Evolutionary conservation across 2,113 vertebrate species (phyloP).

Genomic region (Centropus bengalensis): DNA sequence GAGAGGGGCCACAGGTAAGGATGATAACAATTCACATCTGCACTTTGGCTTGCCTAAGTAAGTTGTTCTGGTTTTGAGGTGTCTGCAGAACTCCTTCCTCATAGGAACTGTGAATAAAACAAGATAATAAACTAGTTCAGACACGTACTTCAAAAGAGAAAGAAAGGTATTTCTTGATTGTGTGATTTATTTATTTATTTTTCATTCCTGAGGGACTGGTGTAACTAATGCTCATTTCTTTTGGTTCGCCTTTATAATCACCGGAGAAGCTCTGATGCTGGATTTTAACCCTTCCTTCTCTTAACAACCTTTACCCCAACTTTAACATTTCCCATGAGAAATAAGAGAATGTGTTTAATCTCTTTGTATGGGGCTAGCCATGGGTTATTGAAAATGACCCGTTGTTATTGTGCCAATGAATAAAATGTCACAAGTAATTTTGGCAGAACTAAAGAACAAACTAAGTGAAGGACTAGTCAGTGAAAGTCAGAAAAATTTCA

Average conservation of each 20-base stretch:
- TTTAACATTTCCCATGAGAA: not conserved
- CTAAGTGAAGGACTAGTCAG: constrained; percentile 46
- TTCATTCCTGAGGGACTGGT: not conserved
- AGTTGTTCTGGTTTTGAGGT: not conserved
- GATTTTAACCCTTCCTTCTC: constrained; percentile 52
- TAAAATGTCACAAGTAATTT: constrained; percentile 61
- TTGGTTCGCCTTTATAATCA: constrained; percentile 18
- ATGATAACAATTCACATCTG: not conserved
- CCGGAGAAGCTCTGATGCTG: not conserved
- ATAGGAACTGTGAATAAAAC: not conserved
- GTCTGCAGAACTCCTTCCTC: not conserved
- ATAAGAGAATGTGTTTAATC: constrained; percentile 50
- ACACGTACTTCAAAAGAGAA: not conserved
- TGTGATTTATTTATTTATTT: not conserved
- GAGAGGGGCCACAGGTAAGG: not conserved
- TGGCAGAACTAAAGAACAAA: constrained; percentile 47
- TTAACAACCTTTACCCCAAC: not conserved
- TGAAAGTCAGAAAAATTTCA: constrained; percentile 43
- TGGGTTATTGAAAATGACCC: constrained; percentile 62
- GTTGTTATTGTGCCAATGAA: constrained; percentile 46
- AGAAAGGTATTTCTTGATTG: not conserved
- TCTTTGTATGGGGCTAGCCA: constrained; percentile 47
- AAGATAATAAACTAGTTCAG: not conserved
- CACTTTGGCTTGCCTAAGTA: not conserved
- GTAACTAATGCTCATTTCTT: constrained; percentile 10